A percentile compares a stretch with the other conserved stretches of the same genome.
These are phyloP conservation scores for Drosophila meridionalis DNA, from an alignment of 2,888 invertebrate genomes.

Conservation along the genomic window DNA sequence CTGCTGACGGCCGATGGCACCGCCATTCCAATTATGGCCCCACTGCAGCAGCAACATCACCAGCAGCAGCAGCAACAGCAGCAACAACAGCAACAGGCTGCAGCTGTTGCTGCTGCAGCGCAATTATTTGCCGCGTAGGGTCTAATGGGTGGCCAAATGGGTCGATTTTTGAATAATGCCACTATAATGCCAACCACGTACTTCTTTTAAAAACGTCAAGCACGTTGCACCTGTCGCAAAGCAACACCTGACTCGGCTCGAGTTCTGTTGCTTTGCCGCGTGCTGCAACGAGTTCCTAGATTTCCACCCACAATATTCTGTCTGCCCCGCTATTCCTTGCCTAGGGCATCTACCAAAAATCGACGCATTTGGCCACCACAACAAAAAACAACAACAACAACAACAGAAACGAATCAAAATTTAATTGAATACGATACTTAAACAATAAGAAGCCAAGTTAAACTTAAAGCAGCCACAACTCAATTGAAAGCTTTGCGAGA, in stretches of 20 bases:
- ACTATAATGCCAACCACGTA: conserved; percentile 83
- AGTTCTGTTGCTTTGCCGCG: conserved; percentile 27
- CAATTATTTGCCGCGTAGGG: conserved; percentile 82
- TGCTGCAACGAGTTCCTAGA: conserved; percentile 33
- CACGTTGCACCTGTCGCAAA: conserved; percentile 56
- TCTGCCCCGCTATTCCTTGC: conserved; percentile 3
- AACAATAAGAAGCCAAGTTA: conserved; percentile 62
- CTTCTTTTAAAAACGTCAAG: conserved; percentile 72
- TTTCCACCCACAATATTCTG: neutral
- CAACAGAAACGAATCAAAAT: conserved; percentile 17
- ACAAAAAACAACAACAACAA: neutral
- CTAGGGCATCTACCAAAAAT: conserved; percentile 58
- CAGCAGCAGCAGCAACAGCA: conserved; percentile 66
- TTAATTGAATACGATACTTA: conserved; percentile 22
- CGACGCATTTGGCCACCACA: conserved; percentile 75
- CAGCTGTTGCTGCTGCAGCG: conserved; percentile 77
- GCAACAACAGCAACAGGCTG: conserved; percentile 72
- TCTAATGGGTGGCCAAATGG: conserved; percentile 83
- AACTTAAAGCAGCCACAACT: conserved; percentile 48
- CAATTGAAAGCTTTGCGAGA: conserved; percentile 36
- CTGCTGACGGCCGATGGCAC: conserved; percentile 76
- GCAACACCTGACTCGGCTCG: conserved; percentile 36
- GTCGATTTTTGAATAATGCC: conserved; percentile 83
- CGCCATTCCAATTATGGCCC: conserved; percentile 74
- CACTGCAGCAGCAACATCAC: conserved; percentile 45